These are phyloP conservation scores for Polietes domitor DNA, from an alignment of 2,888 invertebrate species.

Conservation along the genomic window DNA sequence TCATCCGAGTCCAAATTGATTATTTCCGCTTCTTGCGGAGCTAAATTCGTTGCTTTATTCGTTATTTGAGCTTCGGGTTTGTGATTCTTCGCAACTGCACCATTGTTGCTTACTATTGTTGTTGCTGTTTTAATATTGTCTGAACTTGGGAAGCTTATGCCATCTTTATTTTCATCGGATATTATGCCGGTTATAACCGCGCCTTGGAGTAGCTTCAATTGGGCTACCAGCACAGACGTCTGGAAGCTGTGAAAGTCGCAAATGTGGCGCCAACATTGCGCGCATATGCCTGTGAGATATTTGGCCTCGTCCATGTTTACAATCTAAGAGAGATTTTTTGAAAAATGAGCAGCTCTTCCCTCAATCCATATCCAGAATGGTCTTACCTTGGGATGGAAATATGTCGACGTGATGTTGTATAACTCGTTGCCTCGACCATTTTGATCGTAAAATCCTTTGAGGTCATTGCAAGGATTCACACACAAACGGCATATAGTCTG, in stretches of 20 bases:
- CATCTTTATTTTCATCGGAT: no score
- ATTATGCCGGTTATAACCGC: no score
- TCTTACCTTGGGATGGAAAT: constrained; percentile 58
- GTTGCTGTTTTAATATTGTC: no score
- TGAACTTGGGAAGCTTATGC: no score
- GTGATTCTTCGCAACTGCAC: no score
- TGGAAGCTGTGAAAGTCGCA: not conserved
- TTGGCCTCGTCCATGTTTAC: not conserved
- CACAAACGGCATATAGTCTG: not conserved
- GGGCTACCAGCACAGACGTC: not conserved
- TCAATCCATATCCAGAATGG: not conserved
- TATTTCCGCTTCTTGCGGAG: not conserved
- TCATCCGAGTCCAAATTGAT: not conserved
- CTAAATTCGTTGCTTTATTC: not conserved
- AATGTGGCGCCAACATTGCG: not conserved
- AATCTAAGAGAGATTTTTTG: constrained; percentile 9
- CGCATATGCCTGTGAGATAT: not conserved
- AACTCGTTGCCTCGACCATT: constrained; percentile 55
- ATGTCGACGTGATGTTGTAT: constrained; percentile 51
- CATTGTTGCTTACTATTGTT: no score
- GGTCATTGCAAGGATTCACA: constrained; percentile 14
- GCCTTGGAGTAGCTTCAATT: no score
- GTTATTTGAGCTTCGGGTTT: no score
- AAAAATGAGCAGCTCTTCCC: no score
- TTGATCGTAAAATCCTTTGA: constrained; percentile 47